These are phyloP conservation scores for Drosophila nasuta DNA, from an alignment of 1,140 invertebrate species.

Conservation along the genomic window DNA sequence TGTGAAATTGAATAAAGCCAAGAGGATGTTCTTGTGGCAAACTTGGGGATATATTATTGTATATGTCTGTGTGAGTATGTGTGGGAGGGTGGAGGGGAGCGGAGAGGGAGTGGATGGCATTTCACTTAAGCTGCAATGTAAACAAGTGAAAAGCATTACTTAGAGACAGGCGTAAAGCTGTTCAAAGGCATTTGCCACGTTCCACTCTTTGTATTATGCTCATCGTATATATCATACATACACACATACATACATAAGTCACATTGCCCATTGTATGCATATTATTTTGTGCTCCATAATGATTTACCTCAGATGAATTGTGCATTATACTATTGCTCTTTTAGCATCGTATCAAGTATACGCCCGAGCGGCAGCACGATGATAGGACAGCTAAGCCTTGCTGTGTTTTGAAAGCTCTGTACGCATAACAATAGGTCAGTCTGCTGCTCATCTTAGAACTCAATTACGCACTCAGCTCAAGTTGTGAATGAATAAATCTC, in stretches of 20 bases:
- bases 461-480: background rate
- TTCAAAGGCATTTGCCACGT: constrained; percentile 35
- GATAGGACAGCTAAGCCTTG: constrained; percentile 17
- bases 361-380: background rate
- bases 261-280: constrained; percentile 44
- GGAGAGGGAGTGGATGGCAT: constrained; percentile 2
- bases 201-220: constrained; percentile 1
- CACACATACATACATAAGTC: background rate
- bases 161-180: constrained; percentile 59
- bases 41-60: constrained; percentile 5
- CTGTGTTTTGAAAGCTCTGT: background rate
- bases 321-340: constrained; percentile 54
- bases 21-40: background rate
- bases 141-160: constrained; percentile 75
- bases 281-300: constrained; percentile 45
- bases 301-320: constrained; percentile 43
- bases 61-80: constrained; percentile 9
- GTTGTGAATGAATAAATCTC: background rate
- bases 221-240: too few species aligned
- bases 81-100: background rate
- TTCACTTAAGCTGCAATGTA: constrained; percentile 73
- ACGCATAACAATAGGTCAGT: constrained; percentile 5
- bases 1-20: constrained; percentile 74
- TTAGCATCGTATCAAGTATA: constrained; percentile 26
- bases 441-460: background rate